Base-by-base conservation (phyloP, 2,797 vertebrate genomes). In the Argyrosomus regius region DNA sequence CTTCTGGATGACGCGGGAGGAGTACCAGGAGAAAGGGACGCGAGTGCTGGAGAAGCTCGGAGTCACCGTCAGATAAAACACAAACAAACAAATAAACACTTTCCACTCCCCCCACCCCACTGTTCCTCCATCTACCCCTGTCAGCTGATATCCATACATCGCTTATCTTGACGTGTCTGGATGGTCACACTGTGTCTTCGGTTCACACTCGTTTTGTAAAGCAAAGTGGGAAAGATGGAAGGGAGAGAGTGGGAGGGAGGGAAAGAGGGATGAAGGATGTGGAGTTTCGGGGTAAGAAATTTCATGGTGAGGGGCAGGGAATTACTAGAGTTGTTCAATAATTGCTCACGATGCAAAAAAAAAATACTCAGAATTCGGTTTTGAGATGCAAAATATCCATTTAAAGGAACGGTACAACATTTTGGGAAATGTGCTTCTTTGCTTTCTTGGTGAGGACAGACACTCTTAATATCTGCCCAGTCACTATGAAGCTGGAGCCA, bases 1-100 rank as follows among this genome's bases (percentile, higher is more conserved):
- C 95, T 98, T 98, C 92, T 98, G 97, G 97, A 95, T 98, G 96
- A 97, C 97, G 66, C 91, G 96, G 72, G 95, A 98, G 82, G 97
- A 98, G 80, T 98, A 98, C 90, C 93, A 97, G 81, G 97, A 98
- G 84, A 98, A 97, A 90, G 97, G 97, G 54, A 95, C 95, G 26
- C 95, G 96, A 4, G 97, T 98, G 82, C 94, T 98, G 87, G 97
- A 98, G 96, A 98, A 98, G 88, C 96, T 98, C 13, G 97, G 97
- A 5, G 97, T 98, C 94, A 97, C 97, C 75, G 97, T 98, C 91
- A 97, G 97, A 97, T 98, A 97, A 95, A 82, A 70, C 62, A 26
- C 53, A 45, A 50, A 58, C 46, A 57, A 61, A 67, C 6, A 52
- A 35, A 26, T 8, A 43, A 50, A 65, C 66, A 24, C 61, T 54